These are phyloP conservation scores for zebrafish (Danio rerio) DNA, from an alignment of 2,113 vertebrate species.

Conservation along the genomic window DNA sequence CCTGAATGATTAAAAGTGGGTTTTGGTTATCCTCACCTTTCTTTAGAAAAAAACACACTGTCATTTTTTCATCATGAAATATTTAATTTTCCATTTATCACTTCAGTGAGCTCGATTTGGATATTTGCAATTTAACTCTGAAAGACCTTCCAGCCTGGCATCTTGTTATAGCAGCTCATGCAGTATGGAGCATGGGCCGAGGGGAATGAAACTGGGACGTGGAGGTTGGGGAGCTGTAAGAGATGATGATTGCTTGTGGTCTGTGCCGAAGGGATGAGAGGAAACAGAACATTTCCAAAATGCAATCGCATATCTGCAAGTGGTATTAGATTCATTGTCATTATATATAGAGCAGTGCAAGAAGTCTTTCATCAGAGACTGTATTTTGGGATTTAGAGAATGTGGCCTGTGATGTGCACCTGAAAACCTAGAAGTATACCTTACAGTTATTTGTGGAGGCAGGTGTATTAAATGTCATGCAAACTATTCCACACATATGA, in stretches of 20 bases:
- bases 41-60: not conserved
- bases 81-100: conserved; percentile 46
- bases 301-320: not conserved
- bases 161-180: conserved; percentile 27
- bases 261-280: not conserved
- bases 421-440: not conserved
- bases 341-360: conserved; percentile 22
- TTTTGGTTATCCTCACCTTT: conserved; percentile 22
- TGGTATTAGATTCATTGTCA: not conserved
- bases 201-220: conserved; percentile 27
- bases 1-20: not conserved
- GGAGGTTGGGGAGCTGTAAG: not conserved
- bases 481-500: not conserved
- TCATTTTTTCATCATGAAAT: conserved; percentile 25
- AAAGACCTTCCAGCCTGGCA: conserved; percentile 21
- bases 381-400: not conserved
- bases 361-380: not conserved
- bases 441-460: not conserved
- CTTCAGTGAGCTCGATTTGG: conserved; percentile 29
- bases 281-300: conserved; percentile 19
- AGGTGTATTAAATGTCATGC: not conserved
- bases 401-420: not conserved
- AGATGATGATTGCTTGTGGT: conserved; percentile 23
- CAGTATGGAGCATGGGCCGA: conserved; percentile 18
- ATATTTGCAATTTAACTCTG: conserved; percentile 13